Evolutionary conservation across 2,797 vertebrate species (phyloP).

Genomic region (Rousettus madagascariensis): DNA sequence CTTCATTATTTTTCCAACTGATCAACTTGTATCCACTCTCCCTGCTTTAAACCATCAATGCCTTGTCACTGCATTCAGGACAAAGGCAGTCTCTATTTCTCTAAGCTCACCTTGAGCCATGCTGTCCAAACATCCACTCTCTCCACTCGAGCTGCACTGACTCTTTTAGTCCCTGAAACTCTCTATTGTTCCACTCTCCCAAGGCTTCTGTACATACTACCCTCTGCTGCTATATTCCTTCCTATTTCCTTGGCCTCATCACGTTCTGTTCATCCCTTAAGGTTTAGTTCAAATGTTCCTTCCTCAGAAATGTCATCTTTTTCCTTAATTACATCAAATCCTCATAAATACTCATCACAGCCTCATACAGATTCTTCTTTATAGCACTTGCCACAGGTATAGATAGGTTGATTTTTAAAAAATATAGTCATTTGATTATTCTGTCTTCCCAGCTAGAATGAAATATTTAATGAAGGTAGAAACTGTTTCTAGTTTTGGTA

Average conservation of each 20-base stretch:
- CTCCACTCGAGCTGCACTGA: neutral
- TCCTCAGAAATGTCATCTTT: neutral
- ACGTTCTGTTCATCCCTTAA: neutral
- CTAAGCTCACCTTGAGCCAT: neutral
- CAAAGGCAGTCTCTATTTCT: neutral
- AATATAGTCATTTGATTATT: neutral
- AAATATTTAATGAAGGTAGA: neutral
- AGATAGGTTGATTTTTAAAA: neutral
- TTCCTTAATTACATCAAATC: neutral
- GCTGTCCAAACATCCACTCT: neutral
- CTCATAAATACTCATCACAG: neutral
- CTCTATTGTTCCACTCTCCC: no score
- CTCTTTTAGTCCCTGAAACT: neutral
- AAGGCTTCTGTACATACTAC: no score
- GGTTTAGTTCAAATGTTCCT: neutral
- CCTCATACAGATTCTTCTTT: neutral
- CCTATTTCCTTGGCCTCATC: neutral
- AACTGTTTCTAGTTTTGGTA: neutral
- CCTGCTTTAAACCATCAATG: neutral
- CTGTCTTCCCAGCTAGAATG: neutral
- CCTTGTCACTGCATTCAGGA: neutral
- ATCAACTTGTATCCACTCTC: neutral
- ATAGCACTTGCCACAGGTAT: neutral
- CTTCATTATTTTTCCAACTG: neutral
- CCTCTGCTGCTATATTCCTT: neutral